phyloP scores from a whole-genome alignment of 2,888 invertebrate species.

The Cryptus armator region DNA sequence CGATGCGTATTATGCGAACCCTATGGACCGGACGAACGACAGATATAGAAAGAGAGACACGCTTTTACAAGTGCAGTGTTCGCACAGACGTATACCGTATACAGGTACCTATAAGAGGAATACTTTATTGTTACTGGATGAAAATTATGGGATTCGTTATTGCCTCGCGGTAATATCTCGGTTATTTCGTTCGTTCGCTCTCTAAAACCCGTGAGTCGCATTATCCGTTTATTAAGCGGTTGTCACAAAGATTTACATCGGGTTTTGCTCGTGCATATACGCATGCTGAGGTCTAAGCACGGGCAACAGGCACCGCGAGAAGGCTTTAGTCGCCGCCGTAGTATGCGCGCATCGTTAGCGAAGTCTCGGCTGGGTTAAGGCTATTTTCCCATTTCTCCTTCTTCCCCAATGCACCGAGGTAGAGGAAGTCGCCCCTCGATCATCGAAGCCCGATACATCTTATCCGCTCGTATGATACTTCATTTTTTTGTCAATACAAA shows the following conservation, averaged over 20 bases:
- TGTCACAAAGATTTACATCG: slow-evolving; percentile 72
- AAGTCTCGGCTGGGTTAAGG: slow-evolving; percentile 54
- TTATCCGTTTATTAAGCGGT: slow-evolving; percentile 73
- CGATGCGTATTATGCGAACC: neutral
- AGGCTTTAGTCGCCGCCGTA: neutral
- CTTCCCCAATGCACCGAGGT: slow-evolving; percentile 10
- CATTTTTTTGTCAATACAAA: neutral
- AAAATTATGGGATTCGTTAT: slow-evolving; percentile 67
- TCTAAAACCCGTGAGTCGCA: slow-evolving; percentile 65
- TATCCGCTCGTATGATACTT: neutral
- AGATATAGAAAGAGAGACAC: neutral
- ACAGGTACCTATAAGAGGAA: slow-evolving; percentile 43
- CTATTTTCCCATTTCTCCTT: slow-evolving; percentile 60
- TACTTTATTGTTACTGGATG: slow-evolving; percentile 66
- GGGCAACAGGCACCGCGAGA: neutral
- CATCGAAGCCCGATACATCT: slow-evolving; percentile 4
- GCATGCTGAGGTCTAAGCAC: neutral
- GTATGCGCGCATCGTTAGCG: slow-evolving; percentile 56
- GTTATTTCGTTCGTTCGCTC: slow-evolving; percentile 65
- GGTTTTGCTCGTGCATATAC: slow-evolving; percentile 30
- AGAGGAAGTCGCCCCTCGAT: slow-evolving; percentile 14
- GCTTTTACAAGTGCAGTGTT: slow-evolving; percentile 46
- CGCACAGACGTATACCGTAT: slow-evolving; percentile 11
- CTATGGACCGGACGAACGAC: slow-evolving; percentile 14
- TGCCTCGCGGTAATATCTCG: slow-evolving; percentile 68